phyloP scores from a whole-genome alignment of 2,797 vertebrate species.

The Cossypha niveicapilla region DNA sequence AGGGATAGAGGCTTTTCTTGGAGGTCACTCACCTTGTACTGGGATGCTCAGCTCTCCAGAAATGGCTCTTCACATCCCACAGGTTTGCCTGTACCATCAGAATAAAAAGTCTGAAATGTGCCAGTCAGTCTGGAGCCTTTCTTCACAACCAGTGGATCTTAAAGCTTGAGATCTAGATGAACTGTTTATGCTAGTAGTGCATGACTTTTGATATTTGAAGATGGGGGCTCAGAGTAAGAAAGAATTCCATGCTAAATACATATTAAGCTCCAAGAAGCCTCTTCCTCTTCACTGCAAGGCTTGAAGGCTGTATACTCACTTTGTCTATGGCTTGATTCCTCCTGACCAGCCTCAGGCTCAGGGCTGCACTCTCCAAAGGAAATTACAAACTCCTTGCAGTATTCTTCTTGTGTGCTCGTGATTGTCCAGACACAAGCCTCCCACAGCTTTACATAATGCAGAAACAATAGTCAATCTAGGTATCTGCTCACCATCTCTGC shows the following conservation, averaged over 20 bases:
- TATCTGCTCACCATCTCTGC: background rate
- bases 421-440: background rate
- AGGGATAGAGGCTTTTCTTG: background rate
- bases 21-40: rapidly evolving
- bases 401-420: background rate
- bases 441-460: background rate
- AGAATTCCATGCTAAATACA: background rate
- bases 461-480: background rate
- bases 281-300: background rate
- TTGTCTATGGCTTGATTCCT: background rate
- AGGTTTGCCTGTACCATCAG: background rate
- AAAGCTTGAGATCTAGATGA: background rate
- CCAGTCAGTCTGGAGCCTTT: background rate
- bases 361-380: background rate
- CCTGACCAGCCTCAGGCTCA: background rate
- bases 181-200: background rate
- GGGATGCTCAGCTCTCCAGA: background rate
- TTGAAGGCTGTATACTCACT: background rate
- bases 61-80: rapidly evolving
- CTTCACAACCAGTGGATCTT: background rate
- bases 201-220: background rate
- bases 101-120: background rate
- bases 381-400: background rate
- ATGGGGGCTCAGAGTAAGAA: background rate
- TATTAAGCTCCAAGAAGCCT: background rate